Evolutionary conservation across 2,797 vertebrate species (phyloP), one percentile per base, ranked within the genome.

Genomic region (Macroramphosus scolopax): DNA sequence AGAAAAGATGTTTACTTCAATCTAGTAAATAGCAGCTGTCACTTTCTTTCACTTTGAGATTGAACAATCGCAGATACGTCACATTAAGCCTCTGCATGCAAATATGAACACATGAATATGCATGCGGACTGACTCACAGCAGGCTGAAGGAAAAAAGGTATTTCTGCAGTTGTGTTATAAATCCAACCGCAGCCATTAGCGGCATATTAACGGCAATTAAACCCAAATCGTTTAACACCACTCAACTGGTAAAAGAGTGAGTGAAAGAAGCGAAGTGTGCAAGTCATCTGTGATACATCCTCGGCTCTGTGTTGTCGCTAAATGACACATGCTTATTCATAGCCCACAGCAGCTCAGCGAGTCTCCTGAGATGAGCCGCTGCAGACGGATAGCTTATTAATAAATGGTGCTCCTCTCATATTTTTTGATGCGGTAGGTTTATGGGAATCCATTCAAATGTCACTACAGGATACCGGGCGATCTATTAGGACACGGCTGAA

Each of bases 391-490:
- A 56, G 52, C 37, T 64, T 51, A 68, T 60, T 75, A 68, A 77
- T 62, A 57, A 67, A 77, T 64, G 51, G 22, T 26, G 51, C 43
- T 20, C n/a, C n/a, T n/a, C n/a, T n/a, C n/a, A n/a, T 35, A 8
- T 66, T 58, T 68, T 58, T 51, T 59, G 60, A 63, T 72, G 46
- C 42, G 54, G 41, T 52, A 17, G 17, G 44, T 51, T 71, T 66
- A 68, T 61, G 57, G 43, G 63, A 70, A 79, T 61, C 51, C 36
- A 75, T 71, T 72, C 51, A 67, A 50, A 68, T 56, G 47, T 54
- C 67, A 60, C 36, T 8, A 22, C 62, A 42, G 38, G 64, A 51
- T 39, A 45, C 37, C 17, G 33, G 45, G 45, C 56, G 37, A 69
- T 74, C 46, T 59, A 62, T 63, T 50, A 46, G 20, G 3, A 22